Base-by-base conservation (phyloP, 2,113 vertebrate genomes). In the Phrynosoma platyrhinos region DNA sequence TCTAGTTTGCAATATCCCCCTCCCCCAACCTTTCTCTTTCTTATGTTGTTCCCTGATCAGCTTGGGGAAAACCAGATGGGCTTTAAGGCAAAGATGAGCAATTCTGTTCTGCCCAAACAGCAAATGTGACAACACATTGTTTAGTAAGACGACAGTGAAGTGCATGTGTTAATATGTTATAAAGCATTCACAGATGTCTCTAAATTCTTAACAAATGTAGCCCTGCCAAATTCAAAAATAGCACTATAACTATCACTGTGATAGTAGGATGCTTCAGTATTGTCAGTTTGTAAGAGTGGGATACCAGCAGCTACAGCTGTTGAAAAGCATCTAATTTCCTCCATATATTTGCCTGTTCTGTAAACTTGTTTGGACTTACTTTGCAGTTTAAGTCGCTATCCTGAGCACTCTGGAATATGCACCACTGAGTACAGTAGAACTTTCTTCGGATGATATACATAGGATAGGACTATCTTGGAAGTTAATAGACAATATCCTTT, bases 1-100 rank as follows among this genome's bases (percentile, higher is more conserved):
- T 90, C 81, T 14, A 90, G 90, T 95, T 91, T 92, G 77, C 27
- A 23, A 30, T 23, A 25, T 90, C 90, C 23, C 42, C 30, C 36
- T 25, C 32, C 16, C 20, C 21, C 36, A 79, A 13, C 66, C 7
- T 18, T 79, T 62, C 62, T 20, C 92, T 92, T 89, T 52, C 81
- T 87, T 92, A 84, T 84, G 85, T 92, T 94, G 88, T 92, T 86
- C 93, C 87, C 78, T 93, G 89, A 90, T 91, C 93, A 94, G 90
- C 91, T 93, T 91, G 91, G 95, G 93, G 91, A 89, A 92, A 96
- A 90, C 91, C 96, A 96, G 95, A 95, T 96, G 95, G 95, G 92
- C 95, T 79, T 53, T 25, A 88, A 94, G 95, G 92, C 92, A 91
- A 91, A 91, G 90, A 92, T 84, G 90, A 95, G 91, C 94, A 83